A percentile compares a stretch with the other conserved stretches of the same genome.
Conservation (phyloP, 2,797 vertebrate species). For the Acropternis orthonyx region DNA sequence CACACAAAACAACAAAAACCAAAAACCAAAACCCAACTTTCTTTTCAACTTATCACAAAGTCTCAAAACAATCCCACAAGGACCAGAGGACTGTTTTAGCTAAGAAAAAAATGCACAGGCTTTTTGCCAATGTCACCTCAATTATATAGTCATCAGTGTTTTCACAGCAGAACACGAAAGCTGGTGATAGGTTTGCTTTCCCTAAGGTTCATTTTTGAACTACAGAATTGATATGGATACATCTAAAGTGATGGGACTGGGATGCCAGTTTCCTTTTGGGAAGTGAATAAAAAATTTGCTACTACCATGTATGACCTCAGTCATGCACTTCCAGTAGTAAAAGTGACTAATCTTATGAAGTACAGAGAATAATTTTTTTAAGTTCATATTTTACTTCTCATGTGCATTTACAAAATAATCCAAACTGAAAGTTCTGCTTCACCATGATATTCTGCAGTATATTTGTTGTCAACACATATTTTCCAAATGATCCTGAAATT, state of each 20-base stretch:
- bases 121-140: conserved; percentile 57
- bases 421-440: neutral
- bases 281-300: conserved; percentile 28
- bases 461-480: neutral
- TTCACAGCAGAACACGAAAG: conserved; percentile 31
- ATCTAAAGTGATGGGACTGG: conserved; percentile 28
- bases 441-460: neutral
- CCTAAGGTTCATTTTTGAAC: conserved; percentile 42
- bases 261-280: neutral
- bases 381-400: neutral
- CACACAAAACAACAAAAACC: neutral
- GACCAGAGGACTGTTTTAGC: neutral
- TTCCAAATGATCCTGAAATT: neutral
- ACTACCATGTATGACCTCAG: neutral
- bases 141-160: conserved; percentile 55
- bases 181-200: conserved; percentile 35
- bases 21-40: neutral
- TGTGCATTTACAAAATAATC: neutral
- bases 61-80: neutral
- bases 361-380: neutral
- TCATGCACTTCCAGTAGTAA: neutral
- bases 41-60: neutral
- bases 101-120: neutral
- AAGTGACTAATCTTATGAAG: neutral
- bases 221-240: neutral